Evolutionary conservation across 1,140 invertebrate species (phyloP).

Genomic region (Macrobrachium nipponense): DNA sequence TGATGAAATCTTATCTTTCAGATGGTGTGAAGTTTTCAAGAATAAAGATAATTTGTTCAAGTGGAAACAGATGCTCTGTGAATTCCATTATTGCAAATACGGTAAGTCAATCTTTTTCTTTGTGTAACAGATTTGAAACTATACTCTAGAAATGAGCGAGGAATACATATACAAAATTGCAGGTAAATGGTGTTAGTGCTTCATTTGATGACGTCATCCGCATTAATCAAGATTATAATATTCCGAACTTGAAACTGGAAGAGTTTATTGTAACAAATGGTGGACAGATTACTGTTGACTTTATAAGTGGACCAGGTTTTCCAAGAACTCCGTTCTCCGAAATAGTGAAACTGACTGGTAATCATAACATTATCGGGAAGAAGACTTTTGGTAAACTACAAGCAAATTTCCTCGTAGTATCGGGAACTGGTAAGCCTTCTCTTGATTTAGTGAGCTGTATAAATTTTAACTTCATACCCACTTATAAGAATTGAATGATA

Average conservation of each 20-base stretch:
- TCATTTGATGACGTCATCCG: background rate
- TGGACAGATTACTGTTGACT: background rate
- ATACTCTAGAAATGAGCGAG: background rate
- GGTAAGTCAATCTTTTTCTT: background rate
- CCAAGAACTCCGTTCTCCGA: background rate
- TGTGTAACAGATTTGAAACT: background rate
- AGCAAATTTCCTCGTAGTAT: constrained; percentile 2
- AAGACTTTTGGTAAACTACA: constrained; percentile 7
- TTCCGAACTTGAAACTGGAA: background rate
- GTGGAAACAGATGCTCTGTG: no score
- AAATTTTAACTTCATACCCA: background rate
- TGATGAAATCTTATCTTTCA: no score
- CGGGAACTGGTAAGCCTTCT: constrained; percentile 21
- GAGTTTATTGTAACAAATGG: background rate
- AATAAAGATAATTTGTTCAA: no score
- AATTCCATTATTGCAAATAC: no score
- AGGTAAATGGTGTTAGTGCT: constrained; percentile 21
- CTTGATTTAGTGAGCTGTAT: background rate
- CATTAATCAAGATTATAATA: background rate
- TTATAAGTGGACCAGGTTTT: constrained; percentile 10
- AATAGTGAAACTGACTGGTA: constrained; percentile 13
- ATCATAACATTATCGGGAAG: constrained; percentile 1
- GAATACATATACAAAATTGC: background rate
- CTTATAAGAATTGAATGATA: background rate
- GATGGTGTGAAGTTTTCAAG: no score